A percentile compares a stretch with the other conserved stretches of the same genome.
These are phyloP conservation scores for Bursaphelenchus mucronatus DNA, from an alignment of 1,140 invertebrate genomes.

Conservation along the genomic window DNA sequence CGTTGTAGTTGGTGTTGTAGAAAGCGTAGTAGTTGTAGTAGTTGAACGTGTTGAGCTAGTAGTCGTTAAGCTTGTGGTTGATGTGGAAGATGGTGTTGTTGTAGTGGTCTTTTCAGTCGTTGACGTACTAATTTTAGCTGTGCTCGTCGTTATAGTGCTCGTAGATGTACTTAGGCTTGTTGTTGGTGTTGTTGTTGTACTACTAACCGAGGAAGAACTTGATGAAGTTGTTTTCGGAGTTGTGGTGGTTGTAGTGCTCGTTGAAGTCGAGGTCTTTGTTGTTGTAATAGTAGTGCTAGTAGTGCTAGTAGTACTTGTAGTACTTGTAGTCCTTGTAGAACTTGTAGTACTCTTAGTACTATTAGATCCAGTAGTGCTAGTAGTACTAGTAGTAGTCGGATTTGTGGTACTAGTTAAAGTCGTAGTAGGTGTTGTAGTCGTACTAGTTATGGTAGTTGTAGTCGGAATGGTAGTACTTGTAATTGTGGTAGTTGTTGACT, in stretches of 20 bases:
- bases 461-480: not conserved
- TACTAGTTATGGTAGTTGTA: not conserved
- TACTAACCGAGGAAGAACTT: slow-evolving; percentile 3
- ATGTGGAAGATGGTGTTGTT: slow-evolving; percentile 2
- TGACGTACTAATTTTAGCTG: not conserved
- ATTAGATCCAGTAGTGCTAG: not conserved
- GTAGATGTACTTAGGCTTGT: not conserved
- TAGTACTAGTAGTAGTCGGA: not conserved
- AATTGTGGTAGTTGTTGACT: not conserved
- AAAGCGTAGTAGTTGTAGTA: not conserved
- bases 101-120: not conserved
- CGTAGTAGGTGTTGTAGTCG: not conserved
- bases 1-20: not conserved
- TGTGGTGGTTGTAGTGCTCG: not conserved
- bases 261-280: not conserved
- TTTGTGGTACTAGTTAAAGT: not conserved
- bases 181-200: not conserved
- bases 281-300: not conserved
- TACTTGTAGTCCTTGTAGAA: too few relatives aligned
- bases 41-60: not conserved
- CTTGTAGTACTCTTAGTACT: not conserved
- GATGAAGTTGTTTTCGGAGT: too few relatives aligned
- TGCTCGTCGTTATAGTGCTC: not conserved
- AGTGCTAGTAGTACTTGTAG: not conserved
- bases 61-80: not conserved